phyloP scores from a whole-genome alignment of 2,888 invertebrate genomes.

The Diarsia brunnea region DNA sequence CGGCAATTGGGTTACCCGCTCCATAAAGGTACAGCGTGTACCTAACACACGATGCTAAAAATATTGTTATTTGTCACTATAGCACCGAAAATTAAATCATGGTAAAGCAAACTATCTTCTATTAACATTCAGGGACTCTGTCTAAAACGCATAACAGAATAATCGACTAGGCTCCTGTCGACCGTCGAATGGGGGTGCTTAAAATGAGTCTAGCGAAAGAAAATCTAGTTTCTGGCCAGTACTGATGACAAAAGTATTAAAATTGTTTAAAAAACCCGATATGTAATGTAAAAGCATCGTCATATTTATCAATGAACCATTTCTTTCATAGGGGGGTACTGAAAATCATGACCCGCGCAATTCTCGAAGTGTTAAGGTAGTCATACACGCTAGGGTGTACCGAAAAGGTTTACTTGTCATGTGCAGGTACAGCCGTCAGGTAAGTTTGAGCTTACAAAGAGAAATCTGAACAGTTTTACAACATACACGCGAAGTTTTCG shows the following conservation, averaged over 20 bases:
- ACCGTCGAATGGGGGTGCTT: not conserved
- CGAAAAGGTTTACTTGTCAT: too few relatives aligned
- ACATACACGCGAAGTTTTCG: too few relatives aligned
- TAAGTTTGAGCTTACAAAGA: too few relatives aligned
- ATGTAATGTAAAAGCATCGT: not conserved
- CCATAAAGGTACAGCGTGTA: slow-evolving; percentile 70
- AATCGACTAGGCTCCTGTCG: not conserved
- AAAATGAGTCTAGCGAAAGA: not conserved
- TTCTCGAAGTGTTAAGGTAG: not conserved
- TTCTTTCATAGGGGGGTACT: not conserved
- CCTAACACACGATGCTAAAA: slow-evolving; percentile 66
- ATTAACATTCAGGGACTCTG: not conserved
- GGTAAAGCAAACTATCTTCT: not conserved
- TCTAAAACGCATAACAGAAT: not conserved
- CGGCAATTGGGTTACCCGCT: slow-evolving; percentile 76
- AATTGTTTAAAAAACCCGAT: not conserved
- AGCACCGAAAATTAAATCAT: slow-evolving; percentile 37
- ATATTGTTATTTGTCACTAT: slow-evolving; percentile 62
- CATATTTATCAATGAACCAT: not conserved
- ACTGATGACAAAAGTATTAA: not conserved
- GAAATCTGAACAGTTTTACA: too few relatives aligned
- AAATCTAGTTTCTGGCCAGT: not conserved
- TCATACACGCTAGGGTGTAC: too few relatives aligned
- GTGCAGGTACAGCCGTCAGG: too few relatives aligned
- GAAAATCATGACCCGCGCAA: not conserved